These are phyloP conservation scores for Trachops cirrhosus DNA, from an alignment of 2,797 vertebrate species.

Conservation along the genomic window DNA sequence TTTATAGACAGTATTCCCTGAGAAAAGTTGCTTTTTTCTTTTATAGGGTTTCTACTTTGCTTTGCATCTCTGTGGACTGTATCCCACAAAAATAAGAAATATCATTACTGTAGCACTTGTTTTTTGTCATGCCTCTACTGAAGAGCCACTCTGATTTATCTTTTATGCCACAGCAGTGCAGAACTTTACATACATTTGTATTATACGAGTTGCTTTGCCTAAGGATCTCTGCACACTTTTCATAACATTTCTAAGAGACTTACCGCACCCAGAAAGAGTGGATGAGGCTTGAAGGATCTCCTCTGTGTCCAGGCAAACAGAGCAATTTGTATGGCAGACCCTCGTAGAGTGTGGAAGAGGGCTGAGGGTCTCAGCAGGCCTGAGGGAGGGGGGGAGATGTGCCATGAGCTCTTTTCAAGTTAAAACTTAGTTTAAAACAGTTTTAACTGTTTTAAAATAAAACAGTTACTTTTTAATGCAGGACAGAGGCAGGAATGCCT, in stretches of 20 bases:
- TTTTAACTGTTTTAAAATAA: no score
- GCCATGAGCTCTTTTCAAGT: neutral
- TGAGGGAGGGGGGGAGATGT: neutral
- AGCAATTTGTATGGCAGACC: neutral
- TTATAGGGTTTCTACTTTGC: neutral
- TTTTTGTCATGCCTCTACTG: neutral
- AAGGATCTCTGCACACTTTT: neutral
- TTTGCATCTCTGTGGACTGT: neutral
- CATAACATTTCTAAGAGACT: neutral
- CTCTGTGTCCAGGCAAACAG: neutral
- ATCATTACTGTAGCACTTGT: neutral
- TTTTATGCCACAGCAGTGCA: neutral
- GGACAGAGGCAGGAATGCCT: neutral
- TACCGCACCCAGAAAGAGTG: neutral
- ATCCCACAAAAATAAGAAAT: neutral
- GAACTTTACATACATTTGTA: neutral
- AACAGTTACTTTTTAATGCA: neutral
- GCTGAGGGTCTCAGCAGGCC: neutral
- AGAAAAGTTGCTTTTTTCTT: neutral
- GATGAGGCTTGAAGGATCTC: neutral
- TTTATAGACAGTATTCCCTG: neutral
- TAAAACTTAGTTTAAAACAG: neutral
- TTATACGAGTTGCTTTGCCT: neutral
- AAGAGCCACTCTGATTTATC: neutral
- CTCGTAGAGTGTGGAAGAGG: neutral